phyloP scores from a whole-genome alignment of 1,140 invertebrate genomes.

The Agrypnia vestita region DNA sequence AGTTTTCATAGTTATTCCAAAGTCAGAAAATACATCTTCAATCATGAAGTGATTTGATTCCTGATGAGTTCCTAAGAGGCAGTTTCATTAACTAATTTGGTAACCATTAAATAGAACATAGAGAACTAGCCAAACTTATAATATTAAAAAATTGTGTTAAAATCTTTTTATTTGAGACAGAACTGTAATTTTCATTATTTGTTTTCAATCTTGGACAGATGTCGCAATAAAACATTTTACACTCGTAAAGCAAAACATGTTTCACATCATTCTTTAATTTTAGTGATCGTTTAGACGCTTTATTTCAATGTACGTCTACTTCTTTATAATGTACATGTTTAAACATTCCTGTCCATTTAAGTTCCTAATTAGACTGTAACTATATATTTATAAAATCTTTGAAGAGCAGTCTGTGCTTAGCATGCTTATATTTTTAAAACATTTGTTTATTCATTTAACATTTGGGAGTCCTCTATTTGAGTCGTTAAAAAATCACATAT shows the following conservation, averaged over 20 bases:
- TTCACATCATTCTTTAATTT: too few species aligned
- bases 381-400: constrained; percentile 45
- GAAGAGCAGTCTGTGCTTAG: constrained; percentile 1
- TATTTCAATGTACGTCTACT: neutral
- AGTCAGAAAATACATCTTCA: constrained; percentile 21
- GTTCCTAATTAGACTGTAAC: constrained; percentile 43
- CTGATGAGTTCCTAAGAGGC: constrained; percentile 42
- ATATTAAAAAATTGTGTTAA: constrained; percentile 18
- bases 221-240: neutral
- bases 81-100: constrained; percentile 30
- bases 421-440: too few species aligned
- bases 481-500: constrained; percentile 41
- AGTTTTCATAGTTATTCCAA: neutral
- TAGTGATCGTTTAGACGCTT: neutral
- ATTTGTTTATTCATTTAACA: neutral
- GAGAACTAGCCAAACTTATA: constrained; percentile 30
- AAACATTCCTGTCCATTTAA: constrained; percentile 38
- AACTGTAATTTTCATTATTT: constrained; percentile 8
- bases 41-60: constrained; percentile 33
- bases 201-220: constrained; percentile 15
- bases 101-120: constrained; percentile 31
- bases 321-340: neutral
- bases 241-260: too few species aligned
- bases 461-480: constrained; percentile 36
- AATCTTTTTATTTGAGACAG: constrained; percentile 3